Percentiles rank a stretch among this genome's conserved stretches.
Evolutionary conservation across 2,888 invertebrate species (phyloP).

Genomic region (Macrophya alboannulata): DNA sequence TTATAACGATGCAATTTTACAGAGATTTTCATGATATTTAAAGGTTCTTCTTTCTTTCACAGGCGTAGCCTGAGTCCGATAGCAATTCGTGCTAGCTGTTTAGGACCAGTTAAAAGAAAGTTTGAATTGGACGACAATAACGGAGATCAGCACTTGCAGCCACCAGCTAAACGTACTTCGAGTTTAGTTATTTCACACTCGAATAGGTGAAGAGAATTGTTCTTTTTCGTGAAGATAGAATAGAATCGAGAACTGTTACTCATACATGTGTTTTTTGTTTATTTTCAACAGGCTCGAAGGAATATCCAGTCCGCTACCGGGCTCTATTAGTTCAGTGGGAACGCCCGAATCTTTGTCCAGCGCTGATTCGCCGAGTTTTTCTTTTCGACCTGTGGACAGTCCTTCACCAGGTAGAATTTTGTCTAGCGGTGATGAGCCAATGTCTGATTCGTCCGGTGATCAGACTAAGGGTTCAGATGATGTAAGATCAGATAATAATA

Average conservation of each 20-base stretch:
- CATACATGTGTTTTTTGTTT: background rate
- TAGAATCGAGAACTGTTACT: background rate
- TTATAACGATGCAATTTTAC: background rate
- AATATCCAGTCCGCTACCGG: constrained; percentile 81
- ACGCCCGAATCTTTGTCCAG: constrained; percentile 85
- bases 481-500: constrained; percentile 68
- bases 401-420: constrained; percentile 80
- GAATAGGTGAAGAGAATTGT: constrained; percentile 70
- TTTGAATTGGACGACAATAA: constrained; percentile 83
- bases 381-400: constrained; percentile 82
- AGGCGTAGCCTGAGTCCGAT: constrained; percentile 94
- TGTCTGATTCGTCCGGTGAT: constrained; percentile 72
- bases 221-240: background rate
- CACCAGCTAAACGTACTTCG: constrained; percentile 77
- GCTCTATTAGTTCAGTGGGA: constrained; percentile 83
- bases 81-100: constrained; percentile 85
- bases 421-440: constrained; percentile 77
- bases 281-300: constrained; percentile 70
- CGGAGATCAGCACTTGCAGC: constrained; percentile 75
- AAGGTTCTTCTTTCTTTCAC: constrained; percentile 55
- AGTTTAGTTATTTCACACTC: constrained; percentile 76
- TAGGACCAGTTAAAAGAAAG: constrained; percentile 84
- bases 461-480: constrained; percentile 69
- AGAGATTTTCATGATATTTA: constrained; percentile 32
- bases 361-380: constrained; percentile 84